Conservation (phyloP, 1,140 invertebrate genomes). For the Pseudomyrmex cubaensis region DNA sequence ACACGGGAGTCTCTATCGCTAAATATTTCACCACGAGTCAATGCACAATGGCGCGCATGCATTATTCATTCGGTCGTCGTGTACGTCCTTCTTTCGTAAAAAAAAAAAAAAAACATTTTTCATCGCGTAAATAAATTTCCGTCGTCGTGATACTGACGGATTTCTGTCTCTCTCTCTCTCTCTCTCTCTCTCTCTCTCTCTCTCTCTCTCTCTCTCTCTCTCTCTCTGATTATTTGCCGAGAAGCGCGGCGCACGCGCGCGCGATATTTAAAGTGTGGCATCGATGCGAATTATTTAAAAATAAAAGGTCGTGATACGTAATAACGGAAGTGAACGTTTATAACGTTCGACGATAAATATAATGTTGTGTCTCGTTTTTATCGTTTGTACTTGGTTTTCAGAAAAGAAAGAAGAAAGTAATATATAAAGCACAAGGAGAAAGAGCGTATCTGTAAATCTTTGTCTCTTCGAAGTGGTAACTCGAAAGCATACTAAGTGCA, state of each 20-base stretch:
- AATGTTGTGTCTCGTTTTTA: constrained; percentile 42
- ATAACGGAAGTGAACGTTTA: constrained; percentile 25
- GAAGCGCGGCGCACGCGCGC: not conserved
- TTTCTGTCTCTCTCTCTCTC: too few species aligned
- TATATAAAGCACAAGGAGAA: constrained; percentile 37
- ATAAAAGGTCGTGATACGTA: not conserved
- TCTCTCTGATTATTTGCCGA: constrained; percentile 13
- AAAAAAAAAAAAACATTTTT: constrained; percentile 17
- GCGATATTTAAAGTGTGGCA: constrained; percentile 27
- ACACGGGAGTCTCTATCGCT: constrained; percentile 4
- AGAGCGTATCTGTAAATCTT: constrained; percentile 3
- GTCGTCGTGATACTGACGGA: too few species aligned
- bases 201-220: too few species aligned
- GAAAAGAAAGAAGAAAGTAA: not conserved
- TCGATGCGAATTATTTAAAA: constrained; percentile 5
- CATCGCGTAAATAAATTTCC: constrained; percentile 53
- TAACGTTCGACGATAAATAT: not conserved
- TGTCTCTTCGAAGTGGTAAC: not conserved
- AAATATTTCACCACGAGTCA: constrained; percentile 60
- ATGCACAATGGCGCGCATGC: constrained; percentile 46
- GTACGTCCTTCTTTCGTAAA: constrained; percentile 21
- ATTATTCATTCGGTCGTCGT: constrained; percentile 59
- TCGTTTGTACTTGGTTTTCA: constrained; percentile 16
- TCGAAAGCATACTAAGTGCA: constrained; percentile 26
- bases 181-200: too few species aligned